Conservation (phyloP, 2,888 invertebrate species). For the Zygogramma bicolorata region DNA sequence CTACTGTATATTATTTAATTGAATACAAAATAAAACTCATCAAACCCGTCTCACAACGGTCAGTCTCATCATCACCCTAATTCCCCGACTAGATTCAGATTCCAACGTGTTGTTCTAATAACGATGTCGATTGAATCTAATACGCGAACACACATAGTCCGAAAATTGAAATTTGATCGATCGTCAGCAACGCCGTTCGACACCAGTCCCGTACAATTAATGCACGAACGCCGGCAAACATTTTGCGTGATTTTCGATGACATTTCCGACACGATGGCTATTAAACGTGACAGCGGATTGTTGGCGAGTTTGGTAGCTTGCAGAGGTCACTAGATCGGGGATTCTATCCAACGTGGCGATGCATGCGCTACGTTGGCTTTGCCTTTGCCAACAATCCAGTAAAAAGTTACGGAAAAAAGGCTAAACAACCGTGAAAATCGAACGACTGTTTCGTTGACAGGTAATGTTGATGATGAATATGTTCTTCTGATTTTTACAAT, state of each 20-base stretch:
- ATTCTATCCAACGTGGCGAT: too few species aligned
- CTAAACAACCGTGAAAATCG: too few species aligned
- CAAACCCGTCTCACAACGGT: not conserved
- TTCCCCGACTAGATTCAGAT: not conserved
- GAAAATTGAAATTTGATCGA: not conserved
- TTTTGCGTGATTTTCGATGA: slow-evolving; percentile 1
- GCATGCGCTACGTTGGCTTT: too few species aligned
- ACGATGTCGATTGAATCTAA: not conserved
- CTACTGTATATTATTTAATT: too few species aligned
- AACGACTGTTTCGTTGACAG: too few species aligned
- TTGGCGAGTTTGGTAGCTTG: not conserved
- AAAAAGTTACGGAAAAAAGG: too few species aligned
- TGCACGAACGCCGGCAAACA: not conserved
- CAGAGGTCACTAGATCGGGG: not conserved
- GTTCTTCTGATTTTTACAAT: too few species aligned
- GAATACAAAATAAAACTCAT: not conserved
- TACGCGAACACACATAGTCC: not conserved
- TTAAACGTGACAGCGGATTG: not conserved
- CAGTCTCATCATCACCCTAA: not conserved
- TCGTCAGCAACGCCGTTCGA: not conserved
- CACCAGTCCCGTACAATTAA: not conserved
- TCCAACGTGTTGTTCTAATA: not conserved
- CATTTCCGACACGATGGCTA: not conserved
- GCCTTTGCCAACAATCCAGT: too few species aligned
- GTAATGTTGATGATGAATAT: too few species aligned